Base-by-base conservation (phyloP, 2,113 vertebrate species). In the Ardeotis arabs region DNA sequence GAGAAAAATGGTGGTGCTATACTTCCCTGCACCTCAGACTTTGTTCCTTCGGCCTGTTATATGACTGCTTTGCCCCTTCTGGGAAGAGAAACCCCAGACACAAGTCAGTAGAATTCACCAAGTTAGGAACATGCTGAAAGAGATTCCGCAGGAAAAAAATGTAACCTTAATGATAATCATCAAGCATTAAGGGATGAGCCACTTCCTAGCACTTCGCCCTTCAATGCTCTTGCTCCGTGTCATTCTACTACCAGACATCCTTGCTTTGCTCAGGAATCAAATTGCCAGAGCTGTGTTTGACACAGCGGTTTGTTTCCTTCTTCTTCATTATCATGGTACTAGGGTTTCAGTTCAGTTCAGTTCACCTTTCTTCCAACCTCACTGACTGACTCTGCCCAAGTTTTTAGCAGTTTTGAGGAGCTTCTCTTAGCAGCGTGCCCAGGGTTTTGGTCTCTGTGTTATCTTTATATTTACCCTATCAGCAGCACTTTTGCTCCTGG, bases 401-500 rank as follows among this genome's bases (percentile, higher is more conserved):
- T 63, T 81, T 45, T 68, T 12, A 19, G 50, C 60, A 58, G 27
- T 77, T 93, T 74, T 25, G 83, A 78, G 62, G 35, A 0, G 1
- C 33, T 87, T 75, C 49, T 86, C 23, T 72, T 56, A 86, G 80
- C 58, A 9, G 5, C 9, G 52, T 84, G 82, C 33, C 56, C 72
- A 60, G 60, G 33, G 3, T 94, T 91, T 52, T 86, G 58, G 60
- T 64, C 39, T 84, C 39, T 28, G 1, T 74, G 53, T 81, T 95
- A 70, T 63, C 79, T 90, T 86, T 50, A 1, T 67, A 77, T 90
- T 94, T 90, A 74, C 19, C 25, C 68, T 92, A 64, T 93, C 77
- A 81, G 69, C 69, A 81, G 49, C 45, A 37, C 66, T 92, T 90
- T 78, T 94, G 85, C 73, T 93, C 64, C 64, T 86, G 86, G 69